phyloP scores from a whole-genome alignment of 1,140 invertebrate genomes.

The Drosophila willistoni region DNA sequence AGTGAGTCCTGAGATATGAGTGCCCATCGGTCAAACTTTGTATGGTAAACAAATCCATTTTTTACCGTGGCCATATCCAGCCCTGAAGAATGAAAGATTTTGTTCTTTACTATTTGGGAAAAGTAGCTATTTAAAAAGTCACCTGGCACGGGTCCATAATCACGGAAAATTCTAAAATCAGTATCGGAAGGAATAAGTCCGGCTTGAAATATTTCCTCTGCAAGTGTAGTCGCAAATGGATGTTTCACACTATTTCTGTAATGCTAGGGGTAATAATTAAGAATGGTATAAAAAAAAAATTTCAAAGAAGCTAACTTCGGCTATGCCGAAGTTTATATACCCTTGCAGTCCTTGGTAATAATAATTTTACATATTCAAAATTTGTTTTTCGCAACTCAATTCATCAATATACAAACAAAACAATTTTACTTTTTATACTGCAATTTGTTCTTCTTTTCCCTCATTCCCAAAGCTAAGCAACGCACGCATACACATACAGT shows the following conservation, averaged over 20 bases:
- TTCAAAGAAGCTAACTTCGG: too few species aligned
- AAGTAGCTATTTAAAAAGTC: not conserved
- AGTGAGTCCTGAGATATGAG: constrained; percentile 91
- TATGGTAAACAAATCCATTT: constrained; percentile 97
- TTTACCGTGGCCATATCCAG: constrained; percentile 95
- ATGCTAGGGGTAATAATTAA: constrained; percentile 83
- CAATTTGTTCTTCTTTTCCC: too few species aligned
- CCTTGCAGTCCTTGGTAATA: too few species aligned
- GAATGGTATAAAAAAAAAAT: too few species aligned
- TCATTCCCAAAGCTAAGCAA: too few species aligned
- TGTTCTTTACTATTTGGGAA: not conserved
- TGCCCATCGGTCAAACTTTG: constrained; percentile 90
- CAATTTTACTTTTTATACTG: too few species aligned
- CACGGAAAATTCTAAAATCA: constrained; percentile 91
- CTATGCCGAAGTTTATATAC: too few species aligned
- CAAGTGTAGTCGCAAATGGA: constrained; percentile 91
- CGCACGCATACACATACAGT: too few species aligned
- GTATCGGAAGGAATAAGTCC: constrained; percentile 94
- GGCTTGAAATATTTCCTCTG: constrained; percentile 92
- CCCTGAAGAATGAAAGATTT: constrained; percentile 21
- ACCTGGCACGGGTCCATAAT: constrained; percentile 86
- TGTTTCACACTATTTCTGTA: constrained; percentile 92
- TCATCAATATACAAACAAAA: too few species aligned
- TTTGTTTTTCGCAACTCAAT: too few species aligned
- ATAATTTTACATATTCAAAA: too few species aligned